Percentiles rank a stretch among this genome's conserved stretches.
Evolutionary conservation across 2,113 vertebrate genomes (phyloP).

Genomic region (Leucopsar rothschildi): DNA sequence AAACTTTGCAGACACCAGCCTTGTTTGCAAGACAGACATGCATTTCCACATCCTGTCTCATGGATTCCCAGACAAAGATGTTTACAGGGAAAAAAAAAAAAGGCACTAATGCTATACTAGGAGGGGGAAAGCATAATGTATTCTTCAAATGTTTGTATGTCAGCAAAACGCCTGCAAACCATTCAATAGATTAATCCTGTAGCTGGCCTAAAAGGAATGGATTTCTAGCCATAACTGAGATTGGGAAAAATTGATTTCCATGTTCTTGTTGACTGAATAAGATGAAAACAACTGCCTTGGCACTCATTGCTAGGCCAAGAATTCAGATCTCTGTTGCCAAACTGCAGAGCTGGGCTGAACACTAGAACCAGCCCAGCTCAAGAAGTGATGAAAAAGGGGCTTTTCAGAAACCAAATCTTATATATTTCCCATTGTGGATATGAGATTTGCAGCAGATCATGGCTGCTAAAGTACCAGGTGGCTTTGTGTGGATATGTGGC

Average conservation of each 20-base stretch:
- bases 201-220: slow-evolving; percentile 79
- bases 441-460: not conserved
- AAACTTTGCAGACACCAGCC: slow-evolving; percentile 10
- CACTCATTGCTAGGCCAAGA: slow-evolving; percentile 49
- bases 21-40: slow-evolving; percentile 31
- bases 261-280: slow-evolving; percentile 79
- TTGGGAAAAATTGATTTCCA: slow-evolving; percentile 82
- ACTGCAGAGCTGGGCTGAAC: not conserved
- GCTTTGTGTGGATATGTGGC: not conserved
- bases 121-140: slow-evolving; percentile 71
- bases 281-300: slow-evolving; percentile 72
- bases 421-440: not conserved
- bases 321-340: slow-evolving; percentile 16
- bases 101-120: slow-evolving; percentile 49
- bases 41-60: slow-evolving; percentile 50
- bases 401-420: not conserved
- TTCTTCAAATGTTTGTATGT: slow-evolving; percentile 82
- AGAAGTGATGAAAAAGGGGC: not conserved
- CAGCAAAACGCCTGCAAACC: slow-evolving; percentile 79
- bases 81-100: slow-evolving; percentile 60
- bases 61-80: slow-evolving; percentile 58
- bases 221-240: slow-evolving; percentile 80
- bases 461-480: not conserved
- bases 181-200: slow-evolving; percentile 82
- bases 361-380: not conserved